Evolutionary conservation across 2,797 vertebrate species (phyloP), one percentile per base, ranked within the genome.

Genomic region (Erethizon dorsatum): DNA sequence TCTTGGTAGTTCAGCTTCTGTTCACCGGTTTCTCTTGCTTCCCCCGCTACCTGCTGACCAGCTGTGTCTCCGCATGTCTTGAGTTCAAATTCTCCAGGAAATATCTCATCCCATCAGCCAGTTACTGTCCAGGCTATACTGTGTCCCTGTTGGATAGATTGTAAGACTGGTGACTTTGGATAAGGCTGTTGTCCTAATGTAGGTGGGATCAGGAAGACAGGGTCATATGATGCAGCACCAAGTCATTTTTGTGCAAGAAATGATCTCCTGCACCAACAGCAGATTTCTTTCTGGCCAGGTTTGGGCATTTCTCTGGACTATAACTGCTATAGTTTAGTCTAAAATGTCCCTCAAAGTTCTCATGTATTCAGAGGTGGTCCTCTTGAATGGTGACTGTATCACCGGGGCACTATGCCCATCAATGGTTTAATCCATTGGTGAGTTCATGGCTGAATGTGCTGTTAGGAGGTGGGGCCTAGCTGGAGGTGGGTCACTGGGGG

Each of bases 41-140:
- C 61, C 33, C 6, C 41, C 78, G 56, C n/a, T 52, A 47, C n/a
- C 67, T 61, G 57, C 28, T 13, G 20, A 59, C 69, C 33, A 65
- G 11, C 33, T 28, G 15, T 63, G 12, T 77, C 54, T 71, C 41
- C n/a, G 7, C 61, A 7, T 13, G 14, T 57, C 31, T 59, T 33
- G 61, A 92, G 71, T 95, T 79, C 69, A 37, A 24, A 63, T 88
- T 67, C 41, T 24, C 37, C 12, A 31, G 52, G 45, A 88, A 77
- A 28, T 41, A 50, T 75, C 45, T 75, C 41, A 9, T 14, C 9
- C 63, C 9, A 65, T 47, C 14, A 78, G 50, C 18, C 13, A 28
- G 77, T 28, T 11, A 37, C 12, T 15, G 24, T 14, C 10, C 7
- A 50, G 31, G 20, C 69, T 63, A 1, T 33, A 6, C 1, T 0